Conservation (phyloP, 2,797 vertebrate species). For the Acomys russatus region DNA sequence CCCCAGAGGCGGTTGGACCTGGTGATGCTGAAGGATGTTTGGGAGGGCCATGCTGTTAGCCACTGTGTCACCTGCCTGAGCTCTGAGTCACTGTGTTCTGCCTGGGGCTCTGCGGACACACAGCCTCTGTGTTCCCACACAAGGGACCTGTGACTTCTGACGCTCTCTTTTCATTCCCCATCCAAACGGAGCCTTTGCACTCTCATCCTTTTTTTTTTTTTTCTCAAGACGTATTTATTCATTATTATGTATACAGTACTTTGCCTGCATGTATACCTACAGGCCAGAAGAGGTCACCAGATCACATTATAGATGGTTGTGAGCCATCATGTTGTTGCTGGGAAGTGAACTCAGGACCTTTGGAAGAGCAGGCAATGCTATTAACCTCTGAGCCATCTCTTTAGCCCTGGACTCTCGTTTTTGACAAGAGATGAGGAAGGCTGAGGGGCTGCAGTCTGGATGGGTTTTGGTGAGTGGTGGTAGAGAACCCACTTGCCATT, state of each 20-base stretch:
- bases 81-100: conserved; percentile 54
- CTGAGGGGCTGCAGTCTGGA: background rate
- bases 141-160: background rate
- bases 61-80: background rate
- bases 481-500: background rate
- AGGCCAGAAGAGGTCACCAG: too few relatives aligned
- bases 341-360: too few relatives aligned
- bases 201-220: background rate
- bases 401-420: background rate
- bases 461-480: background rate
- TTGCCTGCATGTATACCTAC: too few relatives aligned
- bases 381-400: too few relatives aligned
- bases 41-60: background rate
- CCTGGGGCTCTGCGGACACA: background rate
- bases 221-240: too few relatives aligned
- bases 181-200: background rate
- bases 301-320: too few relatives aligned
- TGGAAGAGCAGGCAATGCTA: too few relatives aligned
- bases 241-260: too few relatives aligned
- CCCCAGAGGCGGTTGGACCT: background rate
- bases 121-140: background rate
- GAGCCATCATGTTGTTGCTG: too few relatives aligned
- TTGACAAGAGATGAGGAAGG: background rate
- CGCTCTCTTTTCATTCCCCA: background rate
- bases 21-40: background rate